Conservation (phyloP, 2,888 invertebrate genomes). For the Mimumesa dahlbomi region DNA sequence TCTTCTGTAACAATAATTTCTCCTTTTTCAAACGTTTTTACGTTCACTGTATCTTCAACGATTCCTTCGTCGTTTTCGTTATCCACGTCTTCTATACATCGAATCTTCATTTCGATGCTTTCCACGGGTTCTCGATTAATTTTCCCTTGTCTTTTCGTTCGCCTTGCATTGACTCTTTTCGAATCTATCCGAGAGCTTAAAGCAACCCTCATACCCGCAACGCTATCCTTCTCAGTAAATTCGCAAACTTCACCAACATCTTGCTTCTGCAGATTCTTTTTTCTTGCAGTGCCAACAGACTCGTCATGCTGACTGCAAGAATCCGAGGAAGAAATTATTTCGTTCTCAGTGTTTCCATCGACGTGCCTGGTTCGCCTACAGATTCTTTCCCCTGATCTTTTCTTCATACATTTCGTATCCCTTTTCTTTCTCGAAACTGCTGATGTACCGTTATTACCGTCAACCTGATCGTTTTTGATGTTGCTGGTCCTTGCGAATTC, state of each 20-base stretch:
- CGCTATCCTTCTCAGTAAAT: slow-evolving; percentile 76
- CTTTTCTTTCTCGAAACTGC: slow-evolving; percentile 55
- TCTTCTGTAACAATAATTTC: slow-evolving; percentile 76
- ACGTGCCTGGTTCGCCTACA: slow-evolving; percentile 39
- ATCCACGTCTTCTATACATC: slow-evolving; percentile 31
- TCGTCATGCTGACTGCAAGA: slow-evolving; percentile 37
- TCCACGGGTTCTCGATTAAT: slow-evolving; percentile 45
- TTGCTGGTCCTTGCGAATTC: slow-evolving; percentile 73
- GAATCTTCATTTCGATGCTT: slow-evolving; percentile 62
- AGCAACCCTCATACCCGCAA: slow-evolving; percentile 80
- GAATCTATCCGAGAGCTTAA: slow-evolving; percentile 75
- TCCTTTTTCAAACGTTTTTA: slow-evolving; percentile 76
- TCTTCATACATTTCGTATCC: slow-evolving; percentile 51
- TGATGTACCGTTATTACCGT: slow-evolving; percentile 23
- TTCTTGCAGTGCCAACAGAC: slow-evolving; percentile 23
- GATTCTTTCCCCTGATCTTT: slow-evolving; percentile 41
- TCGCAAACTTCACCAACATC: slow-evolving; percentile 71
- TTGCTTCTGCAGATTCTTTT: slow-evolving; percentile 35
- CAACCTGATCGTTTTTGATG: slow-evolving; percentile 38
- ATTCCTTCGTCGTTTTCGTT: slow-evolving; percentile 55
- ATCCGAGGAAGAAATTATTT: slow-evolving; percentile 49
- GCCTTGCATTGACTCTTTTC: slow-evolving; percentile 56
- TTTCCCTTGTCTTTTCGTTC: slow-evolving; percentile 48
- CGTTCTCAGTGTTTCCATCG: slow-evolving; percentile 29
- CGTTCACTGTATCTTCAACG: slow-evolving; percentile 60